phyloP scores from a whole-genome alignment of 2,888 invertebrate species.

The Deilephila elpenor region DNA sequence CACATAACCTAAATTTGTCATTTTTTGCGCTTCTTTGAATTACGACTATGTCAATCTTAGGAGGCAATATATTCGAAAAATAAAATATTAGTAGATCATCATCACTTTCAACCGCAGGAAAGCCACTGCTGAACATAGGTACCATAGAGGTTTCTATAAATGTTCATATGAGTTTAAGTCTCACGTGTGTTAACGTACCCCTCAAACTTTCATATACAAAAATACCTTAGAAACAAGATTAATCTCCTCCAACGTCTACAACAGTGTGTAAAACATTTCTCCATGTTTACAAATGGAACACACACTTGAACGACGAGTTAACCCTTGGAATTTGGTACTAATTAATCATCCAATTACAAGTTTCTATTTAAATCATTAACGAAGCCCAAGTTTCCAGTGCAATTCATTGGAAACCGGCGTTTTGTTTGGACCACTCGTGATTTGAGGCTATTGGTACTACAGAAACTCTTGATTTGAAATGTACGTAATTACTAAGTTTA shows the following conservation, averaged over 20 bases:
- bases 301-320: constrained; percentile 29
- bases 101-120: too few species aligned
- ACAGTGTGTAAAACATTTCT: constrained; percentile 25
- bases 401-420: constrained; percentile 23
- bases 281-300: constrained; percentile 27
- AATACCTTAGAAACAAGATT: too few species aligned
- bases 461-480: not conserved
- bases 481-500: constrained; percentile 7
- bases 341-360: constrained; percentile 51
- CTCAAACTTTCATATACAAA: too few species aligned
- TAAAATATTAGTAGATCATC: not conserved
- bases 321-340: constrained; percentile 43
- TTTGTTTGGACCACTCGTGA: constrained; percentile 13
- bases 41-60: not conserved
- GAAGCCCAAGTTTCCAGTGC: constrained; percentile 22
- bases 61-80: not conserved
- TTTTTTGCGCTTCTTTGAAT: not conserved
- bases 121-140: too few species aligned
- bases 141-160: too few species aligned
- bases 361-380: constrained; percentile 41
- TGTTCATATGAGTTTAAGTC: too few species aligned
- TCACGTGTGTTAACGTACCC: too few species aligned
- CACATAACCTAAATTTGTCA: too few species aligned
- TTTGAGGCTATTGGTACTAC: not conserved
- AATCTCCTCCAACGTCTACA: not conserved